Base-by-base conservation (phyloP, 2,797 vertebrate genomes). In the Siniperca undulata region DNA sequence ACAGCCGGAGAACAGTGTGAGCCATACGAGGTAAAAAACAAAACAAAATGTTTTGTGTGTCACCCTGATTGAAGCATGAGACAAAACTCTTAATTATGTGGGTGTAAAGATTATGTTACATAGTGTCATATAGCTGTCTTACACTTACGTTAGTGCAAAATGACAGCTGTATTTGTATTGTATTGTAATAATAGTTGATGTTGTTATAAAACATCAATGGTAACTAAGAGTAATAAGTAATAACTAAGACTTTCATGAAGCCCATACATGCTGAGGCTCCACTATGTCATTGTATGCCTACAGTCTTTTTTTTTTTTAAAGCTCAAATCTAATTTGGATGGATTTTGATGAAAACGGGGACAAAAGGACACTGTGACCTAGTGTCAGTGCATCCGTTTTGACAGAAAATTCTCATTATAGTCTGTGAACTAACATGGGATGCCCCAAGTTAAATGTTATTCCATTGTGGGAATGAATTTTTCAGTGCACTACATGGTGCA, bases 1-100 rank as follows among this genome's bases (percentile, higher is more conserved):
- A 65, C 72, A 74, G 59, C 53, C 3, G 10, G 27, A 78, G 14
- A 81, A 62, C 22, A 19, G 36, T 24, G 30, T 55, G 52, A 74
- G 64, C 62, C n/a, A 38, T 62, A 27, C 0, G 2, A 55, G 30
- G 44, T 77, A 65, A 61, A 13, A 82, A 65, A 13, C 36, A 70
- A 58, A 42, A 52, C 13, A 27, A 30, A 30, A 30, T 30, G 22
- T 61, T 56, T 70, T 11, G 10, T 42, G 19, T 68, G 17, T 53
- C 24, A 58, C 36, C n/a, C 62, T 34, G 42, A 58, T 14, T 12
- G 9, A 72, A 9, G 4, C 38, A 52, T 38, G 17, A 56, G 27
- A 22, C 7, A 42, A 42, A 2, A 42, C n/a, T 34, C 11, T 13
- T 9, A 61, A 55, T 61, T 24, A 48, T 58, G 48, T 34, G 30